These are phyloP conservation scores for Pseudochirops cupreus DNA, from an alignment of 2,797 vertebrate genomes.

Conservation along the genomic window DNA sequence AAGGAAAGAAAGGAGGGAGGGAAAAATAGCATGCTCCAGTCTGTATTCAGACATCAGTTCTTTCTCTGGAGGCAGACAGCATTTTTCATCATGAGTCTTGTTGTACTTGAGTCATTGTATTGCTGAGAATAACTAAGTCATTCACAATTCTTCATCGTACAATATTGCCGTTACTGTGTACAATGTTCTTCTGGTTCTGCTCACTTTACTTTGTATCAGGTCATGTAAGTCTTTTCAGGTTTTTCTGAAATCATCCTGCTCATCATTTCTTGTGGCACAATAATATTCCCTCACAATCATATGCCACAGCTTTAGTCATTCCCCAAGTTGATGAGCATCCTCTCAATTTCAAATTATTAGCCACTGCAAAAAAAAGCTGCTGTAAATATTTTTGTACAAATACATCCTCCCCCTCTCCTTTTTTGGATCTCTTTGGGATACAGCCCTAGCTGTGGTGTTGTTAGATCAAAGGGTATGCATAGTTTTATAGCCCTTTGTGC, in stretches of 20 bases:
- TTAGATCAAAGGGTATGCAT: background rate
- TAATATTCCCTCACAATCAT: background rate
- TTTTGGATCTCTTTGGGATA: background rate
- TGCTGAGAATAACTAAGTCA: background rate
- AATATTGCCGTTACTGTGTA: background rate
- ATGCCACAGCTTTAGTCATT: background rate
- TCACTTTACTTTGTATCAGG: background rate
- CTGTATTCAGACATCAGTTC: background rate
- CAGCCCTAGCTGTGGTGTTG: background rate
- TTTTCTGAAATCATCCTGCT: background rate
- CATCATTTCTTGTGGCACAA: background rate
- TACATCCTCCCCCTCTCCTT: background rate
- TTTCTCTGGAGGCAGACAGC: background rate
- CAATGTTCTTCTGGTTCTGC: background rate
- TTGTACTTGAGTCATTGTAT: background rate
- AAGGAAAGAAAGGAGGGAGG: background rate
- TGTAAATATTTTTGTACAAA: background rate
- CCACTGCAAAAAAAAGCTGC: background rate
- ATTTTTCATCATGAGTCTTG: background rate
- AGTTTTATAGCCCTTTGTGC: background rate
- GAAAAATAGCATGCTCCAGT: background rate
- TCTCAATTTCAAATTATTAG: background rate
- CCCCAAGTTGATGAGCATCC: background rate
- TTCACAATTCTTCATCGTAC: background rate
- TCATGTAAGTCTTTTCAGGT: background rate